Percentiles rank a stretch among this genome's conserved stretches.
Evolutionary conservation across 2,113 vertebrate genomes (phyloP).

Genomic region (Synodontis membranacea): DNA sequence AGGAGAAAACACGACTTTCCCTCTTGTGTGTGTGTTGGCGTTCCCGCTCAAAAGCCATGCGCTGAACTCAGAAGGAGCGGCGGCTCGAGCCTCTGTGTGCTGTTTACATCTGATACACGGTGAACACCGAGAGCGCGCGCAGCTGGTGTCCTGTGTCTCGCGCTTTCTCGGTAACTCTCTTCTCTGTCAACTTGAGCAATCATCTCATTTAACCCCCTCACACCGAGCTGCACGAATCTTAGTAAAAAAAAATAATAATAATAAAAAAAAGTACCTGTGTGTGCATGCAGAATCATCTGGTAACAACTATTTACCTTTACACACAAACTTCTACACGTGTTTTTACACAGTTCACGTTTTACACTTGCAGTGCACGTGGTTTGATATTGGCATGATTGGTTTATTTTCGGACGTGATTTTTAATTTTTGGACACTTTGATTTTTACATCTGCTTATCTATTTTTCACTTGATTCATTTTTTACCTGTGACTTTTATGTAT

Average conservation of each 20-base stretch:
- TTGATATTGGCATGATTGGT: background rate
- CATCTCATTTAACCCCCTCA: constrained; percentile 6
- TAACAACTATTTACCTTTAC: background rate
- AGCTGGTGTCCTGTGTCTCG: constrained; percentile 11
- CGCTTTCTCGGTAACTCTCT: constrained; percentile 1
- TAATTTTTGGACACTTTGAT: background rate
- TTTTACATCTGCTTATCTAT: background rate
- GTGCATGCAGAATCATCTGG: background rate
- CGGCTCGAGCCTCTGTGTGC: background rate
- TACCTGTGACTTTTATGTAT: too few species aligned
- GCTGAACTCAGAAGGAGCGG: background rate
- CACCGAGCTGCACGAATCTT: background rate
- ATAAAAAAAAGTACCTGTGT: background rate
- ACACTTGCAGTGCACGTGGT: background rate
- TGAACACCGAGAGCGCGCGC: background rate
- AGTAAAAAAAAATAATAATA: background rate
- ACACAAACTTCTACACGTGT: background rate
- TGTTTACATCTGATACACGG: constrained; percentile 5
- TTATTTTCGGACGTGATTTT: background rate
- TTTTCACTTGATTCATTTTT: too few species aligned
- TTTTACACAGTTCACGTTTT: background rate
- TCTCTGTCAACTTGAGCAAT: constrained; percentile 10
- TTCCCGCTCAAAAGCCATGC: background rate
- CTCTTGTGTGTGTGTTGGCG: background rate
- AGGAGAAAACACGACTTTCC: background rate